Percentiles rank a stretch among this genome's conserved stretches.
Conservation (phyloP, 2,113 vertebrate genomes). For the Cercopithecus mona region DNA sequence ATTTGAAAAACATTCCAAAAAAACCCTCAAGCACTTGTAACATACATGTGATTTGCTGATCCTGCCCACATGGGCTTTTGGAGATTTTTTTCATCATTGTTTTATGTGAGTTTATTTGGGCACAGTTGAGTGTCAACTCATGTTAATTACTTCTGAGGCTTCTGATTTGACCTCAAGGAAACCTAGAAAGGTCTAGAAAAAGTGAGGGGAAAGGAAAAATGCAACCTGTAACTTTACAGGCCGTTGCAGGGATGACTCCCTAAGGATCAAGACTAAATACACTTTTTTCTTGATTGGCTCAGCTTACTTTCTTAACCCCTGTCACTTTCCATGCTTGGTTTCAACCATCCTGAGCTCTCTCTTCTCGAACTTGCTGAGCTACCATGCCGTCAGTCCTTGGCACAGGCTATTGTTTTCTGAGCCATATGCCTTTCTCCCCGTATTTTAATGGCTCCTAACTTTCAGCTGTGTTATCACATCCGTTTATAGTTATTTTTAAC, state of each 20-base stretch:
- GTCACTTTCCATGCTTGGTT: background rate
- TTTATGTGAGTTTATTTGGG: background rate
- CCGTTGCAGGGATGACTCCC: background rate
- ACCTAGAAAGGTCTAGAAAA: background rate
- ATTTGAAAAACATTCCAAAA: background rate
- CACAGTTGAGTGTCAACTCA: background rate
- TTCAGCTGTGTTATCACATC: background rate
- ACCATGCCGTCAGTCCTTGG: background rate
- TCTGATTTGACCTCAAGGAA: constrained; percentile 28
- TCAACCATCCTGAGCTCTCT: background rate
- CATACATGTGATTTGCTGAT: background rate
- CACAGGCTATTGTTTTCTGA: background rate
- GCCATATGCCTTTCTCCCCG: background rate
- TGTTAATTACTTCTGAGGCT: constrained; percentile 5
- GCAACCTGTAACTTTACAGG: background rate
- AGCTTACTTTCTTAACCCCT: background rate
- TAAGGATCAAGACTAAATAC: background rate
- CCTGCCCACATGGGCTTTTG: background rate
- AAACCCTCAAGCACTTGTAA: background rate
- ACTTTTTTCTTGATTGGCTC: background rate
- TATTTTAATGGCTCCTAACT: background rate
- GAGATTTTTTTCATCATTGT: background rate
- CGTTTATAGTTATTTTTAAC: background rate
- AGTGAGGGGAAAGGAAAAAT: background rate
- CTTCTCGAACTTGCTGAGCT: background rate